Evolutionary conservation across 1,140 invertebrate genomes (phyloP).

Genomic region (Micrasema minimum): DNA sequence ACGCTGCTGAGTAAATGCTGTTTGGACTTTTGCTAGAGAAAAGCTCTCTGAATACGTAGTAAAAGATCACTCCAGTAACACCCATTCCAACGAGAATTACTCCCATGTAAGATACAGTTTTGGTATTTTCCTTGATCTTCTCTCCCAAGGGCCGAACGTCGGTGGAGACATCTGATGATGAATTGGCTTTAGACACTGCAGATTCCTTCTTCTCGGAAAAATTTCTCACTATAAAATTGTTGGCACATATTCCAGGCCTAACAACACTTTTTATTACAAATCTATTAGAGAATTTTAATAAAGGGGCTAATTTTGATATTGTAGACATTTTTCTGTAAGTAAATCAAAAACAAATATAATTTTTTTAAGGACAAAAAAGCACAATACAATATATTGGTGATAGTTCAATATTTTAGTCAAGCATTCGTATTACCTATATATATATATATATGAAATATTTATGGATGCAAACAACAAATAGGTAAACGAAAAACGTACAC

Average conservation of each 20-base stretch:
- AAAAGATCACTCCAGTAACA: constrained; percentile 83
- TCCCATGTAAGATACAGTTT: constrained; percentile 83
- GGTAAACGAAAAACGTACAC: too few species aligned
- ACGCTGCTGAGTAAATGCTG: constrained; percentile 83
- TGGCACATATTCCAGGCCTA: constrained; percentile 2
- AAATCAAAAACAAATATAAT: constrained; percentile 23
- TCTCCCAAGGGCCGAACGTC: constrained; percentile 74
- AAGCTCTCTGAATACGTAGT: constrained; percentile 83
- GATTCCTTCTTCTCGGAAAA: constrained; percentile 58
- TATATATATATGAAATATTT: too few species aligned
- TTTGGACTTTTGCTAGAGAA: constrained; percentile 89
- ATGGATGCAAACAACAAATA: too few species aligned
- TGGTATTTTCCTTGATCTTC: constrained; percentile 88
- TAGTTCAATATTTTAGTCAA: too few species aligned
- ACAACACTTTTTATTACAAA: constrained; percentile 10
- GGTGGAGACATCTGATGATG: constrained; percentile 64
- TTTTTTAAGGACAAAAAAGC: too few species aligned
- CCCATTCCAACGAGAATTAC: constrained; percentile 84
- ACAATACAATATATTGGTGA: too few species aligned
- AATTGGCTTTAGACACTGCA: constrained; percentile 58
- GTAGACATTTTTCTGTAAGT: constrained; percentile 57
- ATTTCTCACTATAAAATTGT: constrained; percentile 28
- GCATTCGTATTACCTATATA: too few species aligned
- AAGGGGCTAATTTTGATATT: constrained; percentile 59
- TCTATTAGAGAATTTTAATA: constrained; percentile 23